Base-by-base conservation (phyloP, 2,888 invertebrate genomes). In the Capitulum mitella region DNA sequence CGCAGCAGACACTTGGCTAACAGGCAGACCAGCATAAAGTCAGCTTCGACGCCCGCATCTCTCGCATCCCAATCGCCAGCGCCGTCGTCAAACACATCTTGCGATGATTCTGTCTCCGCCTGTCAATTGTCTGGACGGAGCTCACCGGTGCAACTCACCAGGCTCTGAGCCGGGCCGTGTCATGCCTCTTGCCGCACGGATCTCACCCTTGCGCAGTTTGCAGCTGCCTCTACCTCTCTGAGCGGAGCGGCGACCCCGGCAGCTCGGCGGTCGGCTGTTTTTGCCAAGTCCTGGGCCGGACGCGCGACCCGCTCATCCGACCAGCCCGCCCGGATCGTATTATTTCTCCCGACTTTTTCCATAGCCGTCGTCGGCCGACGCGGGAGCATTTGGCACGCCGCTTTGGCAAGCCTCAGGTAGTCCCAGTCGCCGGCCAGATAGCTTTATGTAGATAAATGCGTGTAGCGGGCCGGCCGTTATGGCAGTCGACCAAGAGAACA, bases 391-490 rank as follows among this genome's bases (percentile, higher is more conserved):
- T 64, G 64, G 64, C 64, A 34, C 34, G 34, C 29, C 16, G 64
- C 16, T 16, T n/a, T 64, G 64, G 64, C 64, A 34, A 64, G 64
- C 64, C 14, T 32, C 64, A 64, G 64, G 64, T 64, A 64, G 64
- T 32, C 19, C 16, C 19, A 8, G 34, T 29, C 32, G 1, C 34
- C 64, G 34, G 64, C 64, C 64, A 32, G 32, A 34, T 32, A 34
- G 64, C 29, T 64, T 64, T 64, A 64, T 64, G 64, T 64, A 64
- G 64, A 64, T 64, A 64, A 64, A 64, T 34, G 64, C 64, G 32
- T 34, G 19, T 19, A 10, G 64, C 5, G 19, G 64, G 19, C 32
- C 1, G 64, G 29, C 64, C 29, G 64, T 34, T 64, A 64, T 64
- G 64, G 64, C 64, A 64, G 14, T 34, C 34, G 64, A 64, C 64